Evolutionary conservation across 2,113 vertebrate genomes (phyloP), one percentile per base, ranked within the genome.

Genomic region (Egretta garzetta): DNA sequence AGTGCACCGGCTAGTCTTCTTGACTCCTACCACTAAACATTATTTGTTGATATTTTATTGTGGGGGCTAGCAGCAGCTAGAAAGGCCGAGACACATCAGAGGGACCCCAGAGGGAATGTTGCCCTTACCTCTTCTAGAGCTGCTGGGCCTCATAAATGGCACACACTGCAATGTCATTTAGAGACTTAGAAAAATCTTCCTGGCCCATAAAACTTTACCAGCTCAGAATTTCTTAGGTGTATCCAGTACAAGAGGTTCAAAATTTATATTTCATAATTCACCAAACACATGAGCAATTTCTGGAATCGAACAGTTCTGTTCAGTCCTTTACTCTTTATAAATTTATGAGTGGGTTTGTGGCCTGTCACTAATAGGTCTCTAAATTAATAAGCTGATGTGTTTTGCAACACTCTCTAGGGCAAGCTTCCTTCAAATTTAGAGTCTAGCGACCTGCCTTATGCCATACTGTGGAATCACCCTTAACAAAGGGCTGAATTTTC

Each of bases 311-410:
- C 75, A 83, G 67, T 63, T 90, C 56, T 89, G 45, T 74, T 93
- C 68, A 71, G 60, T 95, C 52, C n/a, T 94, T 89, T 92, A 64
- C 47, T 94, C 73, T 91, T 94, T 95, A 90, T 85, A 90, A 97
- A 95, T 90, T 89, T 90, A 92, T 94, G 90, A 88, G 88, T 94
- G 64, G 70, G 79, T 93, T 96, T 97, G 92, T 97, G 88, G 92
- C 64, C 80, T 97, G 64, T 94, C 92, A 86, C 87, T 95, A 92
- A 93, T 86, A 87, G 83, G 52, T 93, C 62, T 87, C 86, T 96
- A 95, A 95, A 97, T 96, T 96, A 96, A 97, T 94, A 94, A 94
- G 66, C 76, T 95, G 86, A 63, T 9, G 13, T 72, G 73, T 72
- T 89, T 86, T 88, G 86, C 70, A 95, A 82, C 88, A 85, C 63